Conservation (phyloP, 2,888 invertebrate species). For the Pristionchus fissidentatus region DNA sequence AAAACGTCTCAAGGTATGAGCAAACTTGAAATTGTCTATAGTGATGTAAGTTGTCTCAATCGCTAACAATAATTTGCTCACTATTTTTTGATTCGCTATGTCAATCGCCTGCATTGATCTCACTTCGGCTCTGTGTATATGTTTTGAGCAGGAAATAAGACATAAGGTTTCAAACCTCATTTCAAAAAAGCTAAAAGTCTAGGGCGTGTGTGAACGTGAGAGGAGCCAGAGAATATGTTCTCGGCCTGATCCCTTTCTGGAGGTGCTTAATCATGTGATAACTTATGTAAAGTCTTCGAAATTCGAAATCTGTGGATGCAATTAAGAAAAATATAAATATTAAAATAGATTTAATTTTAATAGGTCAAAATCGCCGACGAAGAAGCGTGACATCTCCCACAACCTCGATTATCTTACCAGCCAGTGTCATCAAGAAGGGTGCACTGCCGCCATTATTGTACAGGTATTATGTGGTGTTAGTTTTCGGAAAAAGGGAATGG, state of each 20-base stretch:
- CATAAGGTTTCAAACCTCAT: no score
- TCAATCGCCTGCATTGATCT: neutral
- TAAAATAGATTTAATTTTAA: neutral
- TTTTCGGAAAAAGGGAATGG: neutral
- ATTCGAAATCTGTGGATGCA: no score
- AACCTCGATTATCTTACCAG: slow-evolving; percentile 72
- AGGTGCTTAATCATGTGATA: no score
- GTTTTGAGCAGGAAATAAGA: no score
- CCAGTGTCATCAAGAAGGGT: slow-evolving; percentile 74
- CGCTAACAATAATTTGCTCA: no score
- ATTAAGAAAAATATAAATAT: neutral
- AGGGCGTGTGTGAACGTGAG: no score
- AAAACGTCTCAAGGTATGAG: neutral
- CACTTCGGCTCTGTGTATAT: no score
- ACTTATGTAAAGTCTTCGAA: no score
- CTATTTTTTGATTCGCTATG: no score
- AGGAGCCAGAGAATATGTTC: no score
- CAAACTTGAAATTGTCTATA: neutral
- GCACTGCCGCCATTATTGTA: slow-evolving; percentile 71
- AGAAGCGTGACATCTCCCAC: slow-evolving; percentile 57
- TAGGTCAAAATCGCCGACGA: slow-evolving; percentile 62
- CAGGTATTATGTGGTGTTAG: slow-evolving; percentile 55
- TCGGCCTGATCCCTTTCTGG: no score
- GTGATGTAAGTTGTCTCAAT: neutral
- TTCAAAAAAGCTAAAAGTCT: no score